Base-by-base conservation (phyloP, 1,140 invertebrate species). In the Pseudomyrmex gracilis region DNA sequence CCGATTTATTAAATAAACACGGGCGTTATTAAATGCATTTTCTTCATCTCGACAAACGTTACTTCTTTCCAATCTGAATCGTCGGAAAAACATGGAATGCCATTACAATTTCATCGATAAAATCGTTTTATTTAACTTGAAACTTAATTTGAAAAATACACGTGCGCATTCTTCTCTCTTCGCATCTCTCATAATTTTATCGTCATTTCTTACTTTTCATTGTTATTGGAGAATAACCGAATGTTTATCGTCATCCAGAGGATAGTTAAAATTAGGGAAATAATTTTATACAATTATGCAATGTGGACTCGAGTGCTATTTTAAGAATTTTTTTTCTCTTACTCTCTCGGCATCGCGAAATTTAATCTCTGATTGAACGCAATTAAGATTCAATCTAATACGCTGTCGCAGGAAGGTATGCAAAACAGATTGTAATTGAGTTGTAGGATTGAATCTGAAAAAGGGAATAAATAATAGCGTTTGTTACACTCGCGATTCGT, bases 1-100 rank as follows among this genome's bases (percentile, higher is more conserved):
- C 15, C 45, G 53, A 80, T 71, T 80, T 71, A 80, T 71, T 71
- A 60, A 71, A 71, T 80, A 80, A 71, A 60, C 66, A 60, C 13
- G 20, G 2, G 12, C 13, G 64, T 80, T 24, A 78, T 70, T 80
- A 71, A 58, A 80, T n/a, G 12, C 10, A 7, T 24, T 22, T 15
- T 47, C 8, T n/a, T 66, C 47, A 22, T 47, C 8, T 1, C 67
- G 49, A 58, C 20, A 70, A 15, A 43, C 15, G 57, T 57, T 49
- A 51, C 49, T 51, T 51, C 13, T 10, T 68, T 55, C 34, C 63
- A 17, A 55, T 22, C 53, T 12, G 45, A 67, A 13, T 20, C 24
- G 24, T 61, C 9, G 20, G 55, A 51, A 55, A 43, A 67, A 53
- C n/a, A 51, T 3, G 7, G 22, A 34, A 43, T 5, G 17, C 8